A percentile compares a stretch with the other conserved stretches of the same genome.
Evolutionary conservation across 2,797 vertebrate genomes (phyloP).

Genomic region (Morus bassanus): DNA sequence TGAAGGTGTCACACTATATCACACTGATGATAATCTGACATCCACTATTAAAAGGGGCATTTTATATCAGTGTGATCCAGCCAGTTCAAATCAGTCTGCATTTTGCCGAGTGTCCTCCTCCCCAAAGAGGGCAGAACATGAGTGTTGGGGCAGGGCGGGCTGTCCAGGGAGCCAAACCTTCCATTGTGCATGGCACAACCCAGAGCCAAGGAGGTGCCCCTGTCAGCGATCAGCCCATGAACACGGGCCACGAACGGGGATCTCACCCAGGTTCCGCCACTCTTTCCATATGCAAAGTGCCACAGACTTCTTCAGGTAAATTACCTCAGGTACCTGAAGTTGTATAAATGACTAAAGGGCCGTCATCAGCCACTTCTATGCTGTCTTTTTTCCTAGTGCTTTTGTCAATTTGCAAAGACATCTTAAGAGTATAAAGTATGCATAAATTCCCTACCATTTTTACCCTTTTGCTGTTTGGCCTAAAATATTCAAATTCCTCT

Average conservation of each 20-base stretch:
- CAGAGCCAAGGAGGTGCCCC: background rate
- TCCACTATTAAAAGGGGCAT: background rate
- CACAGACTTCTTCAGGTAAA: background rate
- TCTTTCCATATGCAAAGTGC: background rate
- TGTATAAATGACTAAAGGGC: background rate
- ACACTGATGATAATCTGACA: background rate
- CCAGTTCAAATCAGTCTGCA: background rate
- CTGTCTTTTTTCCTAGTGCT: background rate
- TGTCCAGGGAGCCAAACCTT: background rate
- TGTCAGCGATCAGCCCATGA: background rate
- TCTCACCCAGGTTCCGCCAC: background rate
- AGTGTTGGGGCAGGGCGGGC: background rate
- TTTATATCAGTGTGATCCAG: background rate
- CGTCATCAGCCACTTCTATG: background rate
- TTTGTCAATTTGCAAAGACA: background rate
- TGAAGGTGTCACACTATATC: background rate
- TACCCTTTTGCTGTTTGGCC: background rate
- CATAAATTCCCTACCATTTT: background rate
- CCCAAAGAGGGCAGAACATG: background rate
- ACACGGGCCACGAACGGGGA: accelerated
- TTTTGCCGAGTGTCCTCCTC: background rate
- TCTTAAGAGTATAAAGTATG: background rate
- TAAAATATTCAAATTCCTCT: background rate
- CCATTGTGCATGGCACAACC: background rate
- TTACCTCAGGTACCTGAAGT: background rate